These are phyloP conservation scores for Oceanodroma leucorhoa DNA, from an alignment of 2,797 vertebrate species.

Conservation along the genomic window DNA sequence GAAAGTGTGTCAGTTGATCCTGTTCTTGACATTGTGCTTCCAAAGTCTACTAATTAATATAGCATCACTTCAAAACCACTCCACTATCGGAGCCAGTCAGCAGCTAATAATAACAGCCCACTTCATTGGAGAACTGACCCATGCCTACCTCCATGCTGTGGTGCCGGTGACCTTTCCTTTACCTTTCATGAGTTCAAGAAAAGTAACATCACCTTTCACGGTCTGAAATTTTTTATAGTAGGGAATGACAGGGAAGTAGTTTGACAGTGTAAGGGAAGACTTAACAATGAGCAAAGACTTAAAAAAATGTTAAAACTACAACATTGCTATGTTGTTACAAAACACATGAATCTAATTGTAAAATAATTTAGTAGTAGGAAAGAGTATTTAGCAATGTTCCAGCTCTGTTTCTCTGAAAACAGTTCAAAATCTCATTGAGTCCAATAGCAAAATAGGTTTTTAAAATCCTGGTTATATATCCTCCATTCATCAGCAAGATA, in stretches of 20 bases:
- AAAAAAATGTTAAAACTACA: neutral
- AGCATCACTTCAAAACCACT: neutral
- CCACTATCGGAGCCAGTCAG: neutral
- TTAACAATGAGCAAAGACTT: neutral
- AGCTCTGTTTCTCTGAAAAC: neutral
- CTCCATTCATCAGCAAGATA: neutral
- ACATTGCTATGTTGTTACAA: neutral
- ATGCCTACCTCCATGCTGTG: neutral
- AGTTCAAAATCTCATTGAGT: neutral
- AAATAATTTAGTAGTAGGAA: neutral
- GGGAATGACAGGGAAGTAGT: neutral
- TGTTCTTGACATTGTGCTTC: neutral
- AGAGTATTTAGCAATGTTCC: neutral
- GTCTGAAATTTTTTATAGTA: neutral
- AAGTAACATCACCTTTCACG: neutral
- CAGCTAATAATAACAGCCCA: conserved; percentile 7
- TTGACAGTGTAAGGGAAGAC: neutral
- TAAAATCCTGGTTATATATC: neutral
- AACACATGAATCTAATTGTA: neutral
- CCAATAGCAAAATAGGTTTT: neutral
- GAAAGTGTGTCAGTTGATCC: neutral
- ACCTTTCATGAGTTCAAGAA: neutral
- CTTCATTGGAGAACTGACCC: neutral
- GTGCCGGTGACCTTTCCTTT: neutral
- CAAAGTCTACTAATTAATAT: conserved; percentile 11